phyloP scores from a whole-genome alignment of 1,140 invertebrate species.

The Amyelois transitella region DNA sequence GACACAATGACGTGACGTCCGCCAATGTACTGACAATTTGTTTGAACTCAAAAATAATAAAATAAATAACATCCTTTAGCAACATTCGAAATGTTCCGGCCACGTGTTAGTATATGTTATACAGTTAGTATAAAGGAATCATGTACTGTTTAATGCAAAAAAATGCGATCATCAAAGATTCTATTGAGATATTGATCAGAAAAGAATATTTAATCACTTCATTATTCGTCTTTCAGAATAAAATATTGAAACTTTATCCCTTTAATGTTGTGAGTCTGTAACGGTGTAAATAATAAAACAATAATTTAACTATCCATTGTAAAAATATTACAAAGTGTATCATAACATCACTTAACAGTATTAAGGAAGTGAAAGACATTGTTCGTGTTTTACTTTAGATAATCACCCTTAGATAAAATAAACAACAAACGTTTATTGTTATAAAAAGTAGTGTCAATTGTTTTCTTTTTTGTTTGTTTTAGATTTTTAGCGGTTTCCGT shows the following conservation, averaged over 20 bases:
- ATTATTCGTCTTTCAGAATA: no score
- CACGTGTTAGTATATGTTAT: no score
- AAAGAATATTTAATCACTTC: no score
- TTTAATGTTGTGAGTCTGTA: background rate
- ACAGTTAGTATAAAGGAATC: no score
- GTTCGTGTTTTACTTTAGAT: background rate
- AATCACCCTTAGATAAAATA: background rate
- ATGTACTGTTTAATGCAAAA: no score
- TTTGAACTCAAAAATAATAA: no score
- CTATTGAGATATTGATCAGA: no score
- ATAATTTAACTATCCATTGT: background rate
- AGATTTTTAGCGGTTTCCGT: background rate
- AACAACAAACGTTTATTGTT: background rate
- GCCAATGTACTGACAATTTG: no score
- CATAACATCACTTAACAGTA: background rate
- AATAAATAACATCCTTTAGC: no score
- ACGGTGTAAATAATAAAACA: background rate
- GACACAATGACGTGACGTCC: no score
- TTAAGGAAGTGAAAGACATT: constrained; percentile 13
- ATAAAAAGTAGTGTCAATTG: background rate
- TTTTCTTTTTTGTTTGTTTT: background rate
- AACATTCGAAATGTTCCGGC: no score
- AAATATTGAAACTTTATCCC: background rate
- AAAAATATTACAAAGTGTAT: constrained; percentile 2
- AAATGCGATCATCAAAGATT: no score